Evolutionary conservation across 2,797 vertebrate genomes (phyloP), one percentile per base, ranked within the genome.

Genomic region (Lagocephalus sceleratus): DNA sequence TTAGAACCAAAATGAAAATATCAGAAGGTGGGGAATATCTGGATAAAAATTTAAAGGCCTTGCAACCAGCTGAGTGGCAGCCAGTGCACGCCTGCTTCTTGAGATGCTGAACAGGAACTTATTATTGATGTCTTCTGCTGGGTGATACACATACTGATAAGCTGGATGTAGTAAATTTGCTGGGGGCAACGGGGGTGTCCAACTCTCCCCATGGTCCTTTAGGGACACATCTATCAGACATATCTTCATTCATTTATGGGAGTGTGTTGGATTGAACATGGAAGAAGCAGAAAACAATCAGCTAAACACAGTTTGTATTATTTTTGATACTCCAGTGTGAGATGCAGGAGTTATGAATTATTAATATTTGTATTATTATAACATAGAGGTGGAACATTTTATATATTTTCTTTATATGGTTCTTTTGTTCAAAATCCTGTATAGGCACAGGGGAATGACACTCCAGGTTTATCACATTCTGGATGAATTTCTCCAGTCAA

Each of bases 401-500:
- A 12, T 35, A 4, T 1, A 5, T 14, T 14, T 35, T 11, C 14
- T 32, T 54, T 54, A 20, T 2, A 15, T 14, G 11, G 23, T 9
- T 25, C 1, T 29, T 53, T 43, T 5, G 16, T 43, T 20, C 16
- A 26, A 12, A 66, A 40, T 19, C 41, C 42, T 5, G 49, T 15
- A 23, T 16, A 12, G 42, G 19, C 44, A 46, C 6, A 42, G 2
- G 17, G 5, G 19, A n/a, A 2, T 16, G 17, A 17, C 20, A 61
- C 10, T 43, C 15, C 54, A 48, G 26, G 67, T 78, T 71, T 75
- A 17, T 41, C 35, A 40, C 5, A 2, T 53, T 64, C 52, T 59
- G 53, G 49, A 72, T 62, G 79, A 19, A 59, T 76, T 79, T 56
- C 43, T 59, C 51, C 57, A 43, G 63, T 77, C 66, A 71, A 58